A percentile compares a stretch with the other conserved stretches of the same genome.
These are phyloP conservation scores for Campoplex nolae DNA, from an alignment of 2,888 invertebrate species.

Conservation along the genomic window DNA sequence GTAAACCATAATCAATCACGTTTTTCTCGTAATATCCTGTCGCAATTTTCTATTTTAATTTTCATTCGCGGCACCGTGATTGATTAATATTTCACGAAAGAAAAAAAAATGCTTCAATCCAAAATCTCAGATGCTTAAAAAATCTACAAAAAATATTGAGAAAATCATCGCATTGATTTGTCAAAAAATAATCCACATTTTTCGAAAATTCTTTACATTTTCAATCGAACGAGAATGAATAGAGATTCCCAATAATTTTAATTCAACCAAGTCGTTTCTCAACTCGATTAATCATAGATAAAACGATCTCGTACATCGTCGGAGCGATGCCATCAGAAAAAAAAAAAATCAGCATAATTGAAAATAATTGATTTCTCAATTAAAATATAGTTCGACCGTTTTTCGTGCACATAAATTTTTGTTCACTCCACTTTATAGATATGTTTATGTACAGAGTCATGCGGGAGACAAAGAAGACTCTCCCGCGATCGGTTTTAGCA, in stretches of 20 bases:
- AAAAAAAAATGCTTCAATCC: not conserved
- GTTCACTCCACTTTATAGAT: not conserved
- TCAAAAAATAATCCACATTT: too few species aligned
- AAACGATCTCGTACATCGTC: too few species aligned
- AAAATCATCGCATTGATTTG: too few species aligned
- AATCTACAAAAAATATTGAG: not conserved
- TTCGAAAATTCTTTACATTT: too few species aligned
- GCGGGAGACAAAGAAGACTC: conserved; percentile 51
- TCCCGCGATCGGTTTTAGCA: conserved; percentile 38
- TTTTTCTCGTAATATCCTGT: not conserved
- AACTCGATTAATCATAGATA: too few species aligned
- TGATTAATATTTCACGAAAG: not conserved
- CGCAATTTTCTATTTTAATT: conserved; percentile 4
- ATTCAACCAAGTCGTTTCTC: too few species aligned
- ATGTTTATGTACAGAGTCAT: not conserved
- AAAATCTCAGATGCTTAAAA: not conserved
- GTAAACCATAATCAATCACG: conserved; percentile 44
- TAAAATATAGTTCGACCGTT: not conserved
- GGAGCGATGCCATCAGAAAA: not conserved
- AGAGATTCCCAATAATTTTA: too few species aligned
- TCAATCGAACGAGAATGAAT: too few species aligned
- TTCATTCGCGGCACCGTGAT: not conserved
- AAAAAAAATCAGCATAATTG: not conserved
- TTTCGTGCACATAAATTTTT: not conserved
- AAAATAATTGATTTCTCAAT: not conserved